phyloP scores from a whole-genome alignment of 2,113 vertebrate species.

The Petrocephalus zakoni region DNA sequence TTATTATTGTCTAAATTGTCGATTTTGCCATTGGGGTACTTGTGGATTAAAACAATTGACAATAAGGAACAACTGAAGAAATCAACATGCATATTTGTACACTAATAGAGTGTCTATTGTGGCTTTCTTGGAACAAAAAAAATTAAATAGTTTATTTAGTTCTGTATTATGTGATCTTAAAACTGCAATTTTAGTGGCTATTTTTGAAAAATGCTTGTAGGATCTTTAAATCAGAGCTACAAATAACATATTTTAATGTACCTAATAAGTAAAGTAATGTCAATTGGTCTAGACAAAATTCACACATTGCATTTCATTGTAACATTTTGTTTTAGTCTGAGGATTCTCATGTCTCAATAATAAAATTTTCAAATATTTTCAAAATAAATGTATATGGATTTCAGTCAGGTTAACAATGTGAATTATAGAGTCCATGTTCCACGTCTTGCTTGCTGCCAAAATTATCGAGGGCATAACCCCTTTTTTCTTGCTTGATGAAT shows the following conservation, averaged over 20 bases:
- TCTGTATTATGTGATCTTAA: neutral
- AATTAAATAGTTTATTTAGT: too few species aligned
- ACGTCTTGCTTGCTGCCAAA: neutral
- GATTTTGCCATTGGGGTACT: neutral
- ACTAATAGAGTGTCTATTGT: neutral
- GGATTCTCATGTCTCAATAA: neutral
- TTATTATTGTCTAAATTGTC: neutral
- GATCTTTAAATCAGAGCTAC: too few species aligned
- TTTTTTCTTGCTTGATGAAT: neutral
- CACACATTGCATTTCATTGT: neutral
- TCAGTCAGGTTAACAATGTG: neutral
- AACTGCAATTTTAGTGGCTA: neutral
- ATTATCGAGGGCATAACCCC: neutral
- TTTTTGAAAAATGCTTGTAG: neutral
- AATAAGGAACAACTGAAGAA: neutral
- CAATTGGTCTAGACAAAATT: neutral
- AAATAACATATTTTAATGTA: neutral
- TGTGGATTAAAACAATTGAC: neutral
- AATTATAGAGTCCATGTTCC: neutral
- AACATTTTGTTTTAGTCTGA: too few species aligned
- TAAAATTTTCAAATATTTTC: too few species aligned
- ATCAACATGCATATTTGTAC: neutral
- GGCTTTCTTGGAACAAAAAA: neutral
- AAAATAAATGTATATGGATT: neutral
- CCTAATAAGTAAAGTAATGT: neutral